Percentiles rank a stretch among this genome's conserved stretches.
phyloP scores from a whole-genome alignment of 53 echinoderm and acorn worm species.

The Apostichopus leukothele region DNA sequence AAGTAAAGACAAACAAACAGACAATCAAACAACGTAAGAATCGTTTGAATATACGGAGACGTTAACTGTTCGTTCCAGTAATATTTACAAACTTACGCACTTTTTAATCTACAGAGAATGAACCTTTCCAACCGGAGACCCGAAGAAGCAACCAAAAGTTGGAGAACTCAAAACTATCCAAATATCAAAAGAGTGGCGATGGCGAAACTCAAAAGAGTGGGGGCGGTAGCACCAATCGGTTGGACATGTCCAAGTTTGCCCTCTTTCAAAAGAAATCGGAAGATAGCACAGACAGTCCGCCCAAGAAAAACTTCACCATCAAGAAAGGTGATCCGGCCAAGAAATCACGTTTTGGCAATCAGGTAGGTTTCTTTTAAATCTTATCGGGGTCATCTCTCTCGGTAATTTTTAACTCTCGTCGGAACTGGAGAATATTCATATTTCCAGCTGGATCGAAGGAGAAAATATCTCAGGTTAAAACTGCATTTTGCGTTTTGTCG shows the following conservation, averaged over 20 bases:
- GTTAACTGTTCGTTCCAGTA: too few relatives aligned
- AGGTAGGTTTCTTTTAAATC: background rate
- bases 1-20: too few relatives aligned
- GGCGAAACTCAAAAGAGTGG: background rate
- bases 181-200: conserved; percentile 15
- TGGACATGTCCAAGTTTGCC: conserved; percentile 84
- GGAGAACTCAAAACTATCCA: conserved; percentile 3
- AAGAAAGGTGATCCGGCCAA: background rate
- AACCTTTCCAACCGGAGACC: conserved; percentile 11
- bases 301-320: conserved; percentile 67
- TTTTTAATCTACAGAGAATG: conserved; percentile 28
- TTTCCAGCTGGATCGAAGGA: too few relatives aligned
- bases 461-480: too few relatives aligned
- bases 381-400: too few relatives aligned
- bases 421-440: too few relatives aligned
- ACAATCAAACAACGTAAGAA: too few relatives aligned
- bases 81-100: too few relatives aligned
- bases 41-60: too few relatives aligned
- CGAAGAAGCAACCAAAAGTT: background rate
- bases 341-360: conserved; percentile 25
- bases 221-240: conserved; percentile 48
- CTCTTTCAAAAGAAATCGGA: conserved; percentile 67
- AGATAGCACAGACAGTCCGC: conserved; percentile 50
- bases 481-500: too few relatives aligned
- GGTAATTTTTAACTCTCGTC: too few relatives aligned